Base-by-base conservation (phyloP, 2,888 invertebrate species). In the Poecilobothrus nobilitatus region DNA sequence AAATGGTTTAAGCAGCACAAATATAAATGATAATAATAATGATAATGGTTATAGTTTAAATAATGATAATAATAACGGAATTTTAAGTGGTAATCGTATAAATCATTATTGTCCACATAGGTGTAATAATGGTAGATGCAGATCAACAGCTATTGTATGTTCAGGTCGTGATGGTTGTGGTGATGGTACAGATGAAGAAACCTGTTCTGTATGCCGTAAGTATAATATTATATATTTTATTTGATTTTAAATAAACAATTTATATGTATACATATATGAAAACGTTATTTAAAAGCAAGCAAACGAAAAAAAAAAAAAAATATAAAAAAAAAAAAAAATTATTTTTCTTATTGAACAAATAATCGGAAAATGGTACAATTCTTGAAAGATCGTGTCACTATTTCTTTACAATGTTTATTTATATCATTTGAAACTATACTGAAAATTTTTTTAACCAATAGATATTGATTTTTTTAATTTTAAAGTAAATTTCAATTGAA, bases 141-240 rank as follows among this genome's bases (percentile, higher is more conserved):
- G 95, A 69, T 93, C 94, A 66, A 91, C 92, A 69, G 94, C 95
- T 0, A 92, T 95, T 71, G 89, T 92, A 4, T 95, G 95, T 81
- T 94, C 93, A 18, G 95, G 95, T 34, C 86, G 91, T 63, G 94
- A 95, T 79, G 95, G 95, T 22, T 95, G 95, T 77, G 95, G 95
- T 9, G 95, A 95, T 84, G 91, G 91, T 74, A 91, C 91, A 64
- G 95, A 95, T 78, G 95, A 95, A 81, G 87, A 86, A 71, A 88
- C 88, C 71, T 95, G 95, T 82, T 85, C 86, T 72, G 90, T 94
- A 73, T 95, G 95, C 83, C 88, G 95, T 95, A 82, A 91, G 93
- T 90, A 75, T 62, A 9, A 18, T 21, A 12, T 33, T n/a, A 22
- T 1, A 44, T 41, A 18, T 27, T 68, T 10, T 20, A 62, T 20